Base-by-base conservation (phyloP, 2,113 vertebrate genomes). In the Protomyctophum bolini region DNA sequence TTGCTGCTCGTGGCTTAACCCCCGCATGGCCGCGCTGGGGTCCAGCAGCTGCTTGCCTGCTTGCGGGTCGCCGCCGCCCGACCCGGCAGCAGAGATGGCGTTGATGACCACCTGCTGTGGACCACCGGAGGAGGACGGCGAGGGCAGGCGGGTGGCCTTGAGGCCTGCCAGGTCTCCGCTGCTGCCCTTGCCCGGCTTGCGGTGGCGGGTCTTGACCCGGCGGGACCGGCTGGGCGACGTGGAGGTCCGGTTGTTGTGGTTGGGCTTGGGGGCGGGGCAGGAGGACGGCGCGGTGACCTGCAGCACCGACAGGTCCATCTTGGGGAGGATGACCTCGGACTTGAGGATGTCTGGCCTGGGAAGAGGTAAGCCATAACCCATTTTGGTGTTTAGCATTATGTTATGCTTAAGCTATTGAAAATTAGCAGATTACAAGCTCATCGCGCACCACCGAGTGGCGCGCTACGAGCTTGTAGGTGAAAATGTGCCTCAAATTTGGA, bases 321-420 rank as follows among this genome's bases (percentile, higher is more conserved):
- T 97, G 72, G 96, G 96, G 72, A 97, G 91, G 86, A 96, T 95
- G 75, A 97, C 93, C 87, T 98, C 97, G 6, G 96, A 96, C 88
- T 97, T 97, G 75, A 97, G 94, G 75, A 98, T 94, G 89, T 98
- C 97, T 45, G 96, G 96, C 86, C 97, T 98, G 63, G 66, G 62
- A 68, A 11, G 11, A 57, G 41, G 5, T n/a, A n/a, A n/a, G n/a
- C n/a, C n/a, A n/a, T n/a, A n/a, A n/a, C n/a, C n/a, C n/a, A n/a
- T n/a, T n/a, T n/a, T n/a, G n/a, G n/a, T n/a, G n/a, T n/a, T n/a
- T n/a, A n/a, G n/a, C n/a, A n/a, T n/a, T n/a, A n/a, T n/a, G n/a
- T n/a, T n/a, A n/a, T n/a, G n/a, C n/a, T n/a, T n/a, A n/a, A n/a
- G n/a, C n/a, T n/a, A n/a, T n/a, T n/a, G n/a, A n/a, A n/a, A n/a